Conservation (phyloP, 1,140 invertebrate species). For the Homalodisca vitripennis region DNA sequence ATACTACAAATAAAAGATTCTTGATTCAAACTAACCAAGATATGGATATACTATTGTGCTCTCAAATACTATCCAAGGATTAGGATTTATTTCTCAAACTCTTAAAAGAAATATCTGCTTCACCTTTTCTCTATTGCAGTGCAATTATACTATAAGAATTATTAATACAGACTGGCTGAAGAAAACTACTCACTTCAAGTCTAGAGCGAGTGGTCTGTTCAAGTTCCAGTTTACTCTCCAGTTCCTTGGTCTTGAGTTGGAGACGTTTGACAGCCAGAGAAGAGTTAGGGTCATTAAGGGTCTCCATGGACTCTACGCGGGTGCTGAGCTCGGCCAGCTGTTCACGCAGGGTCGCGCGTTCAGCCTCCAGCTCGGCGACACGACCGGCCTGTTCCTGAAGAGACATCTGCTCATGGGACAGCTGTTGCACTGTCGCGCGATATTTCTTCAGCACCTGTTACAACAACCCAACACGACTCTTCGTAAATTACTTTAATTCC, state of each 20-base stretch:
- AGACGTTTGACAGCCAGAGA: conserved; percentile 65
- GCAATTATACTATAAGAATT: too few relatives aligned
- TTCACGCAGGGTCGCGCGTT: conserved; percentile 72
- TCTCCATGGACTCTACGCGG: conserved; percentile 75
- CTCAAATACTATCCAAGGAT: too few relatives aligned
- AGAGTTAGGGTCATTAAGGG: conserved; percentile 71
- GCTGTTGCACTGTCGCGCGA: conserved; percentile 79
- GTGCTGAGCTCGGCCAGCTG: conserved; percentile 73
- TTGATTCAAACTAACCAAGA: too few relatives aligned
- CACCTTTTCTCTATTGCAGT: too few relatives aligned
- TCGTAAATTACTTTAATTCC: too few relatives aligned
- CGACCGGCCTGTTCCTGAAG: conserved; percentile 77
- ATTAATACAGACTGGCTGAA: too few relatives aligned
- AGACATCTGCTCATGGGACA: conserved; percentile 79
- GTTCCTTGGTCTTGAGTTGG: conserved; percentile 80
- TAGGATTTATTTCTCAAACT: too few relatives aligned
- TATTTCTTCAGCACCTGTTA: conserved; percentile 86
- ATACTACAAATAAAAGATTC: too few relatives aligned
- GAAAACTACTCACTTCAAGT: conserved; percentile 77
- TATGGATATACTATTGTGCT: too few relatives aligned
- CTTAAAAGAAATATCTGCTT: too few relatives aligned
- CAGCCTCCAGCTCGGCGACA: conserved; percentile 74
- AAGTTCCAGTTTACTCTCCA: conserved; percentile 86
- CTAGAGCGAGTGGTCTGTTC: conserved; percentile 82
- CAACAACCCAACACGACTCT: too few relatives aligned